phyloP scores from a whole-genome alignment of 2,113 vertebrate species.

The Dasypus novemcinctus region DNA sequence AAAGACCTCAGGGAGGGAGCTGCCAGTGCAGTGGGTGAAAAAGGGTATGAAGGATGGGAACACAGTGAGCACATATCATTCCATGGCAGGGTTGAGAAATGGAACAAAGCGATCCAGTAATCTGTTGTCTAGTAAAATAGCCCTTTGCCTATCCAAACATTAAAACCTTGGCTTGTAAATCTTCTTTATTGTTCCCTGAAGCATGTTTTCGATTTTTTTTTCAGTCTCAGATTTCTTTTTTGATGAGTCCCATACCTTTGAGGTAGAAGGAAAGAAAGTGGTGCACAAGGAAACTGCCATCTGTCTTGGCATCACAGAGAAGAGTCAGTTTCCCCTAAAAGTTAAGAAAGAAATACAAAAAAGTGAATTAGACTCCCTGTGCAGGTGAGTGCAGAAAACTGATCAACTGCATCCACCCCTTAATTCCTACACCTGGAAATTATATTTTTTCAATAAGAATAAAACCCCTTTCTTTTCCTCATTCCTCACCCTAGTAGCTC shows the following conservation, averaged over 20 bases:
- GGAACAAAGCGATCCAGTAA: neutral
- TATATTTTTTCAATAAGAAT: neutral
- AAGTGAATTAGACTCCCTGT: neutral
- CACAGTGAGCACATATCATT: neutral
- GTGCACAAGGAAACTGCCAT: slow-evolving; percentile 94
- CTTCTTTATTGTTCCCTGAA: neutral
- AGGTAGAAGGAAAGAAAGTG: slow-evolving; percentile 97
- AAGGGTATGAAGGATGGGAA: neutral
- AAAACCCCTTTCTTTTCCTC: neutral
- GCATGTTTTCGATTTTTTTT: neutral
- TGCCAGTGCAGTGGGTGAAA: neutral
- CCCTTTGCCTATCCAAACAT: neutral
- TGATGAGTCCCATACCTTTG: slow-evolving; percentile 83
- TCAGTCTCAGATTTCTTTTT: neutral
- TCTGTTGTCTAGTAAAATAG: neutral
- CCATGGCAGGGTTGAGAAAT: neutral
- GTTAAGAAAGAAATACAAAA: neutral
- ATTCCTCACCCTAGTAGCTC: neutral
- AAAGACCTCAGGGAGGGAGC: neutral
- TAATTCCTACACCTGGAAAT: neutral
- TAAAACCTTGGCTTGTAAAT: neutral
- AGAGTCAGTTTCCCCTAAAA: slow-evolving; percentile 88
- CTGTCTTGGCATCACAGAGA: slow-evolving; percentile 88
- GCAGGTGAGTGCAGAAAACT: neutral
- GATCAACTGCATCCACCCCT: neutral